These are phyloP conservation scores for Mesoclemmys tuberculata DNA, from an alignment of 2,113 vertebrate species.

Conservation along the genomic window DNA sequence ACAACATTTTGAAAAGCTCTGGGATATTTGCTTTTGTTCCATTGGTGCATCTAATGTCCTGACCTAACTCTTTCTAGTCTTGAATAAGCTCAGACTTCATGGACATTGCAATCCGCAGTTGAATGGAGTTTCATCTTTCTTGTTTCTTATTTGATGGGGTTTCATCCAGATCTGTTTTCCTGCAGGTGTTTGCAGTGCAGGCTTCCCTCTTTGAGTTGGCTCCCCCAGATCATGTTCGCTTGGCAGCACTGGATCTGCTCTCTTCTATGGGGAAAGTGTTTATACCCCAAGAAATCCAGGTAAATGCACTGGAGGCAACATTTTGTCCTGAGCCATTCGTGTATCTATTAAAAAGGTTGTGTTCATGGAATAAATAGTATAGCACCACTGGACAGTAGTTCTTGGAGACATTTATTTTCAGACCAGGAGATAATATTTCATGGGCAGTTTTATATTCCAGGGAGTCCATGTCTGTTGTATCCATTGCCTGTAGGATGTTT, in stretches of 20 bases:
- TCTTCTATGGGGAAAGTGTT: slow-evolving; percentile 86
- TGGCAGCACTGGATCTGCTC: slow-evolving; percentile 85
- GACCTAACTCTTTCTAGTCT: neutral
- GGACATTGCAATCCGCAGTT: neutral
- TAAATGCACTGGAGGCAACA: slow-evolving; percentile 49
- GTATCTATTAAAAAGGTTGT: neutral
- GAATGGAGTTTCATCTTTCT: neutral
- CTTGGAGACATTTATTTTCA: neutral
- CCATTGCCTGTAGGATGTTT: neutral
- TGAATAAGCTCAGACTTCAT: neutral
- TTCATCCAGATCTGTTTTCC: neutral
- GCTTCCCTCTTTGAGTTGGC: slow-evolving; percentile 78
- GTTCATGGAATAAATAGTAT: neutral
- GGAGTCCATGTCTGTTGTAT: fast-evolving
- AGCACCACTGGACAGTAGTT: neutral
- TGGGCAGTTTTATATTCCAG: neutral
- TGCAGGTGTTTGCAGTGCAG: slow-evolving; percentile 84
- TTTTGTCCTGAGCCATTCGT: neutral
- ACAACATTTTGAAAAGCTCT: neutral
- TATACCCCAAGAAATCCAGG: slow-evolving; percentile 86
- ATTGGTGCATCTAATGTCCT: neutral
- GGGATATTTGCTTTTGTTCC: neutral
- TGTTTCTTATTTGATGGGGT: neutral
- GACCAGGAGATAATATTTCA: neutral
- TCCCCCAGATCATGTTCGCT: slow-evolving; percentile 81